These are phyloP conservation scores for Drosophila nigricruria DNA, from an alignment of 2,888 invertebrate species.

Conservation along the genomic window DNA sequence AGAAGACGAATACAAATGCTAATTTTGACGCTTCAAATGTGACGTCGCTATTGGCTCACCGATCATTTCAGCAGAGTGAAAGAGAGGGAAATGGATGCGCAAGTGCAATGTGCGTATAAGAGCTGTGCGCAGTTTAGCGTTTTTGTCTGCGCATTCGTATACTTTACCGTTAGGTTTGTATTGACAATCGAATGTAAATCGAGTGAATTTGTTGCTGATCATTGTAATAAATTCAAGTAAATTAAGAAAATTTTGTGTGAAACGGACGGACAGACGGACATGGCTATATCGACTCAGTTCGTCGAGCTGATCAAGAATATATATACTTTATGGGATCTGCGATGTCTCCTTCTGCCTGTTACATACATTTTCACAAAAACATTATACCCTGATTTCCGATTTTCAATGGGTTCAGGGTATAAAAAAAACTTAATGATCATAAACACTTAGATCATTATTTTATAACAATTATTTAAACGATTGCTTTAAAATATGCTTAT, in stretches of 20 bases:
- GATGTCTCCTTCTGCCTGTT: too few relatives aligned
- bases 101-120: slow-evolving; percentile 11
- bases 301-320: too few relatives aligned
- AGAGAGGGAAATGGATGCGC: neutral
- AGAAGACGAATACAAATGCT: slow-evolving; percentile 54
- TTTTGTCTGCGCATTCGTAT: neutral
- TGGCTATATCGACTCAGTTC: too few relatives aligned
- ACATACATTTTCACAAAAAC: too few relatives aligned
- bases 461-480: too few relatives aligned
- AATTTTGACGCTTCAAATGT: slow-evolving; percentile 75
- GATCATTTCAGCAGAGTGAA: slow-evolving; percentile 31
- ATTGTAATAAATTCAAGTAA: neutral
- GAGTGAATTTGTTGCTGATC: neutral
- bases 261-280: too few relatives aligned
- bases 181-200: neutral
- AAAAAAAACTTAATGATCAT: too few relatives aligned
- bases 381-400: too few relatives aligned
- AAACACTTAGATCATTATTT: too few relatives aligned
- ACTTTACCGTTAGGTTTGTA: slow-evolving; percentile 15
- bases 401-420: too few relatives aligned
- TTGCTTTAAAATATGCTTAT: too few relatives aligned
- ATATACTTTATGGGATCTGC: too few relatives aligned
- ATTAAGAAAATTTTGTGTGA: neutral
- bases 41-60: slow-evolving; percentile 57
- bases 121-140: neutral